phyloP scores from a whole-genome alignment of 2,113 vertebrate species.

The Boulengeromyrus knoepffleri region DNA sequence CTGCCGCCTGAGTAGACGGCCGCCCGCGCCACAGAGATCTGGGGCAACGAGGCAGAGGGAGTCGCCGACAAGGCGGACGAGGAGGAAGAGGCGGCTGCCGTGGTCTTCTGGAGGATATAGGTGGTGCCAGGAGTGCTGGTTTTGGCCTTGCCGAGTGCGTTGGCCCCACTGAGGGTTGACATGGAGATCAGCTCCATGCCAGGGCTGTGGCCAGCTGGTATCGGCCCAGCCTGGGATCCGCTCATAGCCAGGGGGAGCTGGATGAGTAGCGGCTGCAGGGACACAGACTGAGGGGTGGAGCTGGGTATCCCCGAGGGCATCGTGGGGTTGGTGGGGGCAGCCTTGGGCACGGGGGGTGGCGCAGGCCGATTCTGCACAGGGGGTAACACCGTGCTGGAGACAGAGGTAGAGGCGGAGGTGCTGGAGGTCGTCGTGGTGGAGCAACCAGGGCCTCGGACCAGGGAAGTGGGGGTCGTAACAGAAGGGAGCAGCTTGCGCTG shows the following conservation, averaged over 20 bases:
- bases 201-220: slow-evolving; percentile 42
- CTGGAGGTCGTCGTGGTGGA: slow-evolving; percentile 55
- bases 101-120: slow-evolving; percentile 58
- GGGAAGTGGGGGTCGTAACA: slow-evolving; percentile 27
- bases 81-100: slow-evolving; percentile 24
- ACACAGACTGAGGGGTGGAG: slow-evolving; percentile 44
- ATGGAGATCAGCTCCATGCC: slow-evolving; percentile 48
- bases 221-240: slow-evolving; percentile 52
- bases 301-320: slow-evolving; percentile 39
- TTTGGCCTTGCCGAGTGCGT: slow-evolving; percentile 54
- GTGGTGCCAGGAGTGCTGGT: slow-evolving; percentile 55
- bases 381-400: slow-evolving; percentile 36
- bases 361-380: slow-evolving; percentile 48
- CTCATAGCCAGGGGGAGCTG: slow-evolving; percentile 59
- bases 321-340: slow-evolving; percentile 32
- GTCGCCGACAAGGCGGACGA: slow-evolving; percentile 33
- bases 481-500: slow-evolving; percentile 32
- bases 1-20: slow-evolving; percentile 58
- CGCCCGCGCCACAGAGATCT: slow-evolving; percentile 56
- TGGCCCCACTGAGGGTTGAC: slow-evolving; percentile 52
- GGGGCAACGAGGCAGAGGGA: slow-evolving; percentile 35
- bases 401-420: slow-evolving; percentile 39
- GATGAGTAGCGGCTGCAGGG: slow-evolving; percentile 54
- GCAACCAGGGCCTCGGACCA: slow-evolving; percentile 47
- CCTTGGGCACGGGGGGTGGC: slow-evolving; percentile 44